Percentiles rank a stretch among this genome's conserved stretches.
Conservation (phyloP, 2,888 invertebrate species). For the Nephrotoma flavescens region DNA sequence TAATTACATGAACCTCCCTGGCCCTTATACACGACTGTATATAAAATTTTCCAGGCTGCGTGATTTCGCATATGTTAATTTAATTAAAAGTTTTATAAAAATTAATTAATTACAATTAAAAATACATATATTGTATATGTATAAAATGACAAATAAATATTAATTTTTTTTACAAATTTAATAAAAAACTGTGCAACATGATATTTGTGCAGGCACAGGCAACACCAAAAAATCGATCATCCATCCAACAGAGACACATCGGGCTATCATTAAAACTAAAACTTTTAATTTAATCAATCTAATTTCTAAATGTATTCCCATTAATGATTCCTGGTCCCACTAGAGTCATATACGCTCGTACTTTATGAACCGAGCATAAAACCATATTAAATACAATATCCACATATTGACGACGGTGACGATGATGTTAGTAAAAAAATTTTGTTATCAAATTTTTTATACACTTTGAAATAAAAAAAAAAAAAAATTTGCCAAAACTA, state of each 20-base stretch:
- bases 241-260: background rate
- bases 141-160: background rate
- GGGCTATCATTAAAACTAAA: background rate
- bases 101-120: background rate
- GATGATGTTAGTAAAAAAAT: background rate
- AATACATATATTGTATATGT: background rate
- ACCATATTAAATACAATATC: background rate
- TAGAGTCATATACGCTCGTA: background rate
- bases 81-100: background rate
- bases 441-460: background rate
- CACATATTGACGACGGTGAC: background rate
- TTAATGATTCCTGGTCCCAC: background rate
- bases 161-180: background rate
- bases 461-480: background rate
- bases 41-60: background rate
- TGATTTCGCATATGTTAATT: background rate
- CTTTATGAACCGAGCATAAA: background rate
- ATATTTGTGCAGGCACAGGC: background rate
- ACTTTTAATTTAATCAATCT: background rate
- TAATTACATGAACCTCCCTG: background rate
- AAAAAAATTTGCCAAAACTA: background rate
- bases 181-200: background rate
- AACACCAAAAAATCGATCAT: background rate
- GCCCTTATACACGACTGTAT: background rate
- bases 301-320: background rate